Conservation (phyloP, 1,140 invertebrate genomes). For the Zaprionus capensis region DNA sequence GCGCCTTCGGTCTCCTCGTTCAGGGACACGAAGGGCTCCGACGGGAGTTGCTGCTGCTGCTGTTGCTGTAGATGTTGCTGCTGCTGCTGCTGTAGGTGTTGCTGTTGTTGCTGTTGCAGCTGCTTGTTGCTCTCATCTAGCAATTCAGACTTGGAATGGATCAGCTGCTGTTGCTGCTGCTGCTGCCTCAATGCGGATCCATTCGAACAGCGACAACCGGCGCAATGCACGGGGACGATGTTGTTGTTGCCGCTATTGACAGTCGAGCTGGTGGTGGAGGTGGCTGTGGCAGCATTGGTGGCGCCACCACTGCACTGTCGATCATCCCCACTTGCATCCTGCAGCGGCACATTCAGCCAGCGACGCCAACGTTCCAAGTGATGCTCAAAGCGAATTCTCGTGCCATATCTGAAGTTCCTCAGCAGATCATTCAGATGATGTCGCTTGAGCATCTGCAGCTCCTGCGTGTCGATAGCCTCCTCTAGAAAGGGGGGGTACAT, state of each 20-base stretch:
- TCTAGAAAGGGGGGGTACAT: conserved; percentile 32
- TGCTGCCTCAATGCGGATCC: neutral
- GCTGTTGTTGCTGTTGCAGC: neutral
- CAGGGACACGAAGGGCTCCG: conserved; percentile 57
- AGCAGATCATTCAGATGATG: conserved; percentile 67
- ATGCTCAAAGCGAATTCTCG: conserved; percentile 70
- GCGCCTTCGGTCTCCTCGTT: conserved; percentile 24
- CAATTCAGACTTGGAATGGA: conserved; percentile 39
- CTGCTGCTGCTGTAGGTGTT: neutral
- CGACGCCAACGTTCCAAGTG: conserved; percentile 74
- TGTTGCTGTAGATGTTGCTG: neutral
- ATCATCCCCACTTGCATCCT: conserved; percentile 14
- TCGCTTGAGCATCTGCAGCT: conserved; percentile 71
- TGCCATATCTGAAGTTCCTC: conserved; percentile 64
- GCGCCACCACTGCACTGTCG: neutral
- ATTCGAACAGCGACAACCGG: conserved; percentile 50
- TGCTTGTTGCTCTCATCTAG: conserved; percentile 35
- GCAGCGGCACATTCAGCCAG: conserved; percentile 63
- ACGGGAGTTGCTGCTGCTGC: conserved; percentile 26
- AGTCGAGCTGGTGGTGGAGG: neutral
- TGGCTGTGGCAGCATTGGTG: neutral
- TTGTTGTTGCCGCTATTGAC: neutral
- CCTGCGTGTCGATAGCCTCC: conserved; percentile 73
- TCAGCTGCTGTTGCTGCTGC: neutral
- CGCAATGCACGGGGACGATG: conserved; percentile 30